A percentile compares a stretch with the other conserved stretches of the same genome.
phyloP scores from a whole-genome alignment of 1,140 invertebrate genomes.

The Trypoxylus dichotomus region DNA sequence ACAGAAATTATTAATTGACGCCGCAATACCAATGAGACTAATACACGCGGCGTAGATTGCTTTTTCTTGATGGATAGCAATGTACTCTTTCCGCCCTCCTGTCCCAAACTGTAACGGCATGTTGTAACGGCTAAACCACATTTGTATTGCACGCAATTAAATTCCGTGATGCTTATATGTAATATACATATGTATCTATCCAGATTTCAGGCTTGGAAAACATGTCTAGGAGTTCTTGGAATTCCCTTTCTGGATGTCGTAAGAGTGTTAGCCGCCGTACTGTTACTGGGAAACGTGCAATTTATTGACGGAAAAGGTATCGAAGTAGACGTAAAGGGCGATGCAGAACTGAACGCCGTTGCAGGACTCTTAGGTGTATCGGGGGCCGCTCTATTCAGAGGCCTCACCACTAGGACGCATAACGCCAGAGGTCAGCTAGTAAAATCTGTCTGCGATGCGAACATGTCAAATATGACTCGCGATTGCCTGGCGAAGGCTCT shows the following conservation, averaged over 20 bases:
- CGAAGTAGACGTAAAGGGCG: conserved; percentile 75
- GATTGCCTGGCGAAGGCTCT: conserved; percentile 90
- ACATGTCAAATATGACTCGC: conserved; percentile 82
- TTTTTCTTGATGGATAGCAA: too few species aligned
- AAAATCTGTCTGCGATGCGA: conserved; percentile 80
- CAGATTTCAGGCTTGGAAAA: conserved; percentile 87
- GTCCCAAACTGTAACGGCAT: not conserved
- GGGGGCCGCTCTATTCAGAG: conserved; percentile 73
- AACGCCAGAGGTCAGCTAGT: conserved; percentile 81
- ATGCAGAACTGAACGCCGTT: conserved; percentile 79
- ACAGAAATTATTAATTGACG: too few species aligned
- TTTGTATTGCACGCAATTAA: too few species aligned
- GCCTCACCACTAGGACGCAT: conserved; percentile 82
- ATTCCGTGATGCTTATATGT: not conserved
- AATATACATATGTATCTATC: not conserved
- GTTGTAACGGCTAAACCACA: too few species aligned
- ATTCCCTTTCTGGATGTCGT: conserved; percentile 94
- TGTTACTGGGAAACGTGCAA: conserved; percentile 88
- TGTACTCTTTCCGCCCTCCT: not conserved
- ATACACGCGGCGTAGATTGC: too few species aligned
- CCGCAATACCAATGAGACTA: too few species aligned
- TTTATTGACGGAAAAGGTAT: conserved; percentile 77
- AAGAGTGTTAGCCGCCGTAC: conserved; percentile 83
- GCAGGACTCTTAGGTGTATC: conserved; percentile 82
- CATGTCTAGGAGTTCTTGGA: conserved; percentile 84